These are phyloP conservation scores for Dendrolimus kikuchii DNA, from an alignment of 1,140 invertebrate genomes.

Conservation along the genomic window DNA sequence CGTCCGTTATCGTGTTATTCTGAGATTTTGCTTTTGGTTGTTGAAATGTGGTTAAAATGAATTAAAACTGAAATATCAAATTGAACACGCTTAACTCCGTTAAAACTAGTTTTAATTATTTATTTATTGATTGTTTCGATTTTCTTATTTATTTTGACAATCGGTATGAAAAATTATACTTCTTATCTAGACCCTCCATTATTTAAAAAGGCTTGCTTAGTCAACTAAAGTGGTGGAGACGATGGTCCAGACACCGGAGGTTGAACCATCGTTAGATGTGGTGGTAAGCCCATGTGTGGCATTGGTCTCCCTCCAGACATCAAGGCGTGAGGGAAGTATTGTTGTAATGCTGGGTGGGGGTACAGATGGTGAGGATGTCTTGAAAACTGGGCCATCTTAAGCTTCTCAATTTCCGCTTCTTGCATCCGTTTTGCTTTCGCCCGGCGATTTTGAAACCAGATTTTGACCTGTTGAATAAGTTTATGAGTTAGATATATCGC, in stretches of 20 bases:
- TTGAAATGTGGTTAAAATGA: too few species aligned
- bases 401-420: constrained; percentile 93
- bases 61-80: too few species aligned
- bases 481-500: neutral
- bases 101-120: too few species aligned
- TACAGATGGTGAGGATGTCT: constrained; percentile 67
- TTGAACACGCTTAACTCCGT: too few species aligned
- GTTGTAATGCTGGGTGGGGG: constrained; percentile 59
- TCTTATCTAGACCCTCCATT: too few species aligned
- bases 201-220: too few species aligned
- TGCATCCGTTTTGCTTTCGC: constrained; percentile 96
- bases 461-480: constrained; percentile 84
- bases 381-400: constrained; percentile 81
- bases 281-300: constrained; percentile 51
- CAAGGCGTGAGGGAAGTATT: constrained; percentile 63
- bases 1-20: too few species aligned
- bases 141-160: too few species aligned
- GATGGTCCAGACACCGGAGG: constrained; percentile 48
- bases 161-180: too few species aligned
- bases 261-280: constrained; percentile 58
- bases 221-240: constrained; percentile 22
- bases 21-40: too few species aligned
- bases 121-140: too few species aligned
- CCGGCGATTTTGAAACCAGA: constrained; percentile 97
- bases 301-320: constrained; percentile 55